phyloP scores from a whole-genome alignment of 2,888 invertebrate genomes.

The Drosophila barbarae region DNA sequence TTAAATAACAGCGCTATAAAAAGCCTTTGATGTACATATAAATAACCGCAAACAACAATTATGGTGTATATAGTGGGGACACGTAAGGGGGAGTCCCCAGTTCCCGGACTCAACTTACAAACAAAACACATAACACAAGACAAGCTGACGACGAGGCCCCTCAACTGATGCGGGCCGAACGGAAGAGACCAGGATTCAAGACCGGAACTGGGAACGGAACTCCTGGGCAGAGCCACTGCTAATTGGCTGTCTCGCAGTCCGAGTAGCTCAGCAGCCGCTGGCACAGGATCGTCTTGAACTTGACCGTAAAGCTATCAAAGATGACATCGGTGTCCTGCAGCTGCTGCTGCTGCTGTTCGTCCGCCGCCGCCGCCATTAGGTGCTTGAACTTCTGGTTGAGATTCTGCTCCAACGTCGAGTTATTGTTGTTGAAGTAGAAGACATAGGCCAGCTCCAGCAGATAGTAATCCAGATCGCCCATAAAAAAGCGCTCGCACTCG shows the following conservation, averaged over 20 bases:
- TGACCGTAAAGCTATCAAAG: constrained; percentile 78
- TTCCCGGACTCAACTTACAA: constrained; percentile 40
- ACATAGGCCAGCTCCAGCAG: constrained; percentile 79
- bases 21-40: constrained; percentile 59
- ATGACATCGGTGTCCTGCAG: constrained; percentile 78
- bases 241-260: constrained; percentile 64
- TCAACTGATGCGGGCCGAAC: constrained; percentile 39
- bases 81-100: constrained; percentile 41
- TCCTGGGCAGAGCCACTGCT: constrained; percentile 23
- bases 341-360: constrained; percentile 52
- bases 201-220: constrained; percentile 13
- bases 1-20: constrained; percentile 69
- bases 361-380: constrained; percentile 66
- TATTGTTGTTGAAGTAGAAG: constrained; percentile 79
- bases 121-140: constrained; percentile 39
- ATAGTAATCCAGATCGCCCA: constrained; percentile 79
- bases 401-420: constrained; percentile 76
- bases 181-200: constrained; percentile 19
- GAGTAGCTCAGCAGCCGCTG: constrained; percentile 78
- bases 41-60: constrained; percentile 70
- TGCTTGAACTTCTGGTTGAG: constrained; percentile 78
- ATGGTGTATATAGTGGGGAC: constrained; percentile 58
- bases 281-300: constrained; percentile 79
- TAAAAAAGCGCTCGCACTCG: constrained; percentile 78
- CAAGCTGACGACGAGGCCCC: constrained; percentile 22